Percentiles rank a stretch among this genome's conserved stretches.
These are phyloP conservation scores for Dascillus cervinus DNA, from an alignment of 2,888 invertebrate genomes.

Conservation along the genomic window DNA sequence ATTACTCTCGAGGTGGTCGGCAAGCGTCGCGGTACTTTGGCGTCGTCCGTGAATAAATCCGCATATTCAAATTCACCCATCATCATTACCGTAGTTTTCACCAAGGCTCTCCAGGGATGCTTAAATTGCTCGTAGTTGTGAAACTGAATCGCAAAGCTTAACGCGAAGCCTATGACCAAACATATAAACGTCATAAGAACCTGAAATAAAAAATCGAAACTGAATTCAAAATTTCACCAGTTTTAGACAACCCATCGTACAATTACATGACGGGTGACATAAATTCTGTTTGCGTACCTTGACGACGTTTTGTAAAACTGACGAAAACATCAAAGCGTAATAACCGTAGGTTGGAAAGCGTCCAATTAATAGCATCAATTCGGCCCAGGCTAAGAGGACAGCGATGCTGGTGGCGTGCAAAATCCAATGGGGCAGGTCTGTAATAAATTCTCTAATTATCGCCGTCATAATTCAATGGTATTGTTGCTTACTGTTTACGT, in stretches of 20 bases:
- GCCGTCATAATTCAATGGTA: no score
- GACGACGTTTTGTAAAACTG: conserved; percentile 47
- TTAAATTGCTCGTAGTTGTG: conserved; percentile 39
- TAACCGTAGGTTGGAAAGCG: conserved; percentile 48
- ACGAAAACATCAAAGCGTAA: conserved; percentile 50
- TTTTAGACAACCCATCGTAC: neutral
- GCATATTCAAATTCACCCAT: conserved; percentile 49
- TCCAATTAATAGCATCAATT: conserved; percentile 48
- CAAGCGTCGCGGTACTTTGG: conserved; percentile 15
- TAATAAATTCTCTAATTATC: no score
- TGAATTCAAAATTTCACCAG: no score
- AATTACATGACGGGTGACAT: neutral
- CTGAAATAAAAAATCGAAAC: no score
- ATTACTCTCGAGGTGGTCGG: conserved; percentile 41
- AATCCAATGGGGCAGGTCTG: conserved; percentile 33
- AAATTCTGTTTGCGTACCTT: conserved; percentile 36
- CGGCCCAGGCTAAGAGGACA: conserved; percentile 47
- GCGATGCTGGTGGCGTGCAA: conserved; percentile 41
- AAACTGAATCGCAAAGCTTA: conserved; percentile 49
- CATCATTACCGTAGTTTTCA: conserved; percentile 52
- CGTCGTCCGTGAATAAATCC: conserved; percentile 35
- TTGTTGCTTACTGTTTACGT: no score
- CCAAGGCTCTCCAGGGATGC: conserved; percentile 39
- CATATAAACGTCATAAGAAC: conserved; percentile 47
- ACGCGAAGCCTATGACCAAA: conserved; percentile 48